phyloP scores from a whole-genome alignment of 2,113 vertebrate species.

The Ranitomeya variabilis region DNA sequence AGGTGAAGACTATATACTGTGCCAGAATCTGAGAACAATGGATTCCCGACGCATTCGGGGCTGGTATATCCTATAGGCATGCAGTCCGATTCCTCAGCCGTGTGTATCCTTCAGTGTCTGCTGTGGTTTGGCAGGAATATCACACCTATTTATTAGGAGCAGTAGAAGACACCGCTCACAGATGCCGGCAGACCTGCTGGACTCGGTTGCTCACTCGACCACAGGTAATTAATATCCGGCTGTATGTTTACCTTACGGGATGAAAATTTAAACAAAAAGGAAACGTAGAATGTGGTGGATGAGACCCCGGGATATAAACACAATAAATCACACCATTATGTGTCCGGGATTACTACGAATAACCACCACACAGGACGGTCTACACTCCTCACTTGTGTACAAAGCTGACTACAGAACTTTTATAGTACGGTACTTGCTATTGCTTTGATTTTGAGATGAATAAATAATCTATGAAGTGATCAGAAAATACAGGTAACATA shows the following conservation, averaged over 20 bases:
- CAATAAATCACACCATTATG: not conserved
- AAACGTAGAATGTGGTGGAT: not conserved
- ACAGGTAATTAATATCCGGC: not conserved
- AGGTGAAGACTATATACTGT: not conserved
- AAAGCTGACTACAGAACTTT: not conserved
- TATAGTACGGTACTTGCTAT: not conserved
- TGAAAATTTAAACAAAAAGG: not conserved
- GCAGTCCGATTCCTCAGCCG: not conserved
- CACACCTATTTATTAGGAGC: not conserved
- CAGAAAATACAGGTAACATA: not conserved
- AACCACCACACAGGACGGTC: not conserved
- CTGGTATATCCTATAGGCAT: not conserved
- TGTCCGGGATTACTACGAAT: not conserved
- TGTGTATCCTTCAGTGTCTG: not conserved
- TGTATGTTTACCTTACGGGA: not conserved
- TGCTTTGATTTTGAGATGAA: not conserved
- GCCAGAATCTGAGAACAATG: not conserved
- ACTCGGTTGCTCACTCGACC: not conserved
- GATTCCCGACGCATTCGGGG: not conserved
- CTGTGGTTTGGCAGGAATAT: not conserved
- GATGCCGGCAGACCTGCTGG: not conserved
- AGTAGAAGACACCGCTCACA: not conserved
- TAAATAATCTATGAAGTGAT: not conserved
- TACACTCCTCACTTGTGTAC: not conserved
- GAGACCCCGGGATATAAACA: not conserved